Evolutionary conservation across 2,113 vertebrate species (phyloP).

Genomic region (Hucho hucho): DNA sequence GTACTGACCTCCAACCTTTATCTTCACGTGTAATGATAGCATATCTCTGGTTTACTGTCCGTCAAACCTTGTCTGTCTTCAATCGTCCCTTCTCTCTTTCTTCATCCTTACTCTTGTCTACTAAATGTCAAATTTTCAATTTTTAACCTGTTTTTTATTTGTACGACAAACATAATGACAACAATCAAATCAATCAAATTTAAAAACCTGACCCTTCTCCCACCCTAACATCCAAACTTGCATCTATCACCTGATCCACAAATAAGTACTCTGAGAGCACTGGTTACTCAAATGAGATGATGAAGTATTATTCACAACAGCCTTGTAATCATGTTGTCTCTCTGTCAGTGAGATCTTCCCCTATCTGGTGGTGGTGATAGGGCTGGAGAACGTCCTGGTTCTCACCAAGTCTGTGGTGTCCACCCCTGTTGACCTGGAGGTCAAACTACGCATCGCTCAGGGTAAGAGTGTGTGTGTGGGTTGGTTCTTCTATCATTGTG

Average conservation of each 20-base stretch:
- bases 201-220: too few species aligned
- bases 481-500: not conserved
- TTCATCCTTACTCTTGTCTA: too few species aligned
- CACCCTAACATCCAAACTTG: too few species aligned
- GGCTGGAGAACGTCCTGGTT: slow-evolving; percentile 94
- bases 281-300: too few species aligned
- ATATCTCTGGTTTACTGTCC: not conserved
- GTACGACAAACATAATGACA: too few species aligned
- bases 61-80: not conserved
- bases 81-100: not conserved
- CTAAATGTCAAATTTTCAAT: too few species aligned
- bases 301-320: not conserved
- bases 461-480: slow-evolving; percentile 66
- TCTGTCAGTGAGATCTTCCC: slow-evolving; percentile 91
- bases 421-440: slow-evolving; percentile 94
- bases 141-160: too few species aligned
- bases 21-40: not conserved
- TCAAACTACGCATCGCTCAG: slow-evolving; percentile 96
- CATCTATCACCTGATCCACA: too few species aligned
- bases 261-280: too few species aligned
- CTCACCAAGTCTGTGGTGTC: slow-evolving; percentile 98
- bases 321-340: not conserved
- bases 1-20: not conserved
- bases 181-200: too few species aligned
- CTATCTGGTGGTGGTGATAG: slow-evolving; percentile 95